A percentile compares a stretch with the other conserved stretches of the same genome.
These are phyloP conservation scores for Zeugodacus cucurbitae DNA, from an alignment of 1,140 invertebrate genomes.

Conservation along the genomic window DNA sequence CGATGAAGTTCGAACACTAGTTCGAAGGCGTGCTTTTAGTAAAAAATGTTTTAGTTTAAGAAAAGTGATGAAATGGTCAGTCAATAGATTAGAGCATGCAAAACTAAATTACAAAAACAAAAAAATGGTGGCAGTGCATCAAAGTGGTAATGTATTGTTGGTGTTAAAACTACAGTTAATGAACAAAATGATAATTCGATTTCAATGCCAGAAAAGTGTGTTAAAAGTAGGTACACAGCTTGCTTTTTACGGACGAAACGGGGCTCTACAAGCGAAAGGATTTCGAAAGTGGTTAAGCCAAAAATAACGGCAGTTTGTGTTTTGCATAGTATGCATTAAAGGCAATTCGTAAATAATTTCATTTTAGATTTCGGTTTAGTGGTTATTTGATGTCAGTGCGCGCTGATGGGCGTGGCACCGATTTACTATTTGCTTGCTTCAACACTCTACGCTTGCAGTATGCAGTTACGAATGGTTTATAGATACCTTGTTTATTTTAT, in stretches of 20 bases:
- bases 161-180: not conserved
- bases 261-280: not conserved
- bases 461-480: not conserved
- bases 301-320: not conserved
- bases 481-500: constrained; percentile 40
- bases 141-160: not conserved
- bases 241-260: not conserved
- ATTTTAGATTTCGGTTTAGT: not conserved
- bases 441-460: constrained; percentile 19
- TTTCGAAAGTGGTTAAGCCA: not conserved
- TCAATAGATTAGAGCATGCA: not conserved
- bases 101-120: not conserved
- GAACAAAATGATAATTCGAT: not conserved
- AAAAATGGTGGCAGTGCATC: not conserved
- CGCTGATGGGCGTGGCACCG: not conserved
- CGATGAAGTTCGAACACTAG: not conserved
- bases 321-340: not conserved
- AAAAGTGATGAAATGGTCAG: not conserved
- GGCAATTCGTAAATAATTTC: not conserved
- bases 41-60: not conserved
- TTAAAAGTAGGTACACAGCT: not conserved
- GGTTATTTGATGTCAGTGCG: not conserved
- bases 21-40: constrained; percentile 6
- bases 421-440: constrained; percentile 10
- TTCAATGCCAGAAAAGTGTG: not conserved